Base-by-base conservation (phyloP, 2,113 vertebrate genomes). In the Alexandromys fortis region DNA sequence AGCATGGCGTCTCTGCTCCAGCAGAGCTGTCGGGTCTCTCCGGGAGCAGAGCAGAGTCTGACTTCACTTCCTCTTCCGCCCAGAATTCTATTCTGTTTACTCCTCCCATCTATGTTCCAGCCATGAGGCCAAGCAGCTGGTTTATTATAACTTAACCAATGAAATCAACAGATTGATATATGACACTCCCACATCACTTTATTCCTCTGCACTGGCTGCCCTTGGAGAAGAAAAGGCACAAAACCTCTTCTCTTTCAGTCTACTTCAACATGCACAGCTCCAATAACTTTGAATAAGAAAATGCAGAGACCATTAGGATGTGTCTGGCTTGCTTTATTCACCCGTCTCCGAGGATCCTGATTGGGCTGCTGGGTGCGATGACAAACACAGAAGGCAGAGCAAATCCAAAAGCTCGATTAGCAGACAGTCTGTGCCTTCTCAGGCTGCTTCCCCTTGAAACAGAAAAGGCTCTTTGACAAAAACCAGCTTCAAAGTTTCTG, bases 181-280 rank as follows among this genome's bases (percentile, higher is more conserved):
- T n/a, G n/a, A n/a, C n/a, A n/a, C n/a, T n/a, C n/a, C n/a, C n/a
- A n/a, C n/a, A n/a, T n/a, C n/a, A n/a, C 81, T 55, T 79, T 92
- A 38, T 81, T 95, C 21, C 12, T 1, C 55, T 78, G 4, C 14
- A 33, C 42, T 85, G 61, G 26, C 76, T 88, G 38, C 70, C 76
- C 75, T 68, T 92, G 86, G 70, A 90, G 92, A 93, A 90, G 38
- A 22, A 89, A 76, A 76, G 92, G 13, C 52, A 77, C 79, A 86
- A 81, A 12, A 5, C 45, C 19, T 61, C 70, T 28, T 55, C 26
- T 42, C 14, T 58, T 85, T n/a, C 4, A 92, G 22, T 35, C 63
- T 75, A n/a, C 61, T 67, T 47, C n/a, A 22, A 22, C 10, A 26
- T 35, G 2, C 10, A 47, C 93, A 72, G 76, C 26, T 70, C 47